These are phyloP conservation scores for Xenus cinereus DNA, from an alignment of 2,113 vertebrate genomes.

Conservation along the genomic window DNA sequence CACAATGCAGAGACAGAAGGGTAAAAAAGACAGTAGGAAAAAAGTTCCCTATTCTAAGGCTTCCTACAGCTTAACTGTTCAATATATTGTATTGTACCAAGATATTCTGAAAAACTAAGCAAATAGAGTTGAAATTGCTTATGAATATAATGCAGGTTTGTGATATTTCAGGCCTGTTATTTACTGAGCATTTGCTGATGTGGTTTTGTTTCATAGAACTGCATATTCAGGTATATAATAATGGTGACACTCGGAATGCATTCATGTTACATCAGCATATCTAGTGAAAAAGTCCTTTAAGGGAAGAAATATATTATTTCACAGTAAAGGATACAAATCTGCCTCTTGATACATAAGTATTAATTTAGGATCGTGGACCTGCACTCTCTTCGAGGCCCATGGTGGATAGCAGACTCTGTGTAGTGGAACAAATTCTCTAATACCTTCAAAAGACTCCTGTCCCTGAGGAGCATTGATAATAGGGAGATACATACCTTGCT, in stretches of 20 bases:
- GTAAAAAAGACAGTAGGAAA: not conserved
- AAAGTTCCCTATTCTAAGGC: not conserved
- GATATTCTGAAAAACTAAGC: constrained; percentile 25
- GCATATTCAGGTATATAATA: constrained; percentile 21
- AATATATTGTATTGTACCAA: constrained; percentile 8
- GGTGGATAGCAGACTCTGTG: not conserved
- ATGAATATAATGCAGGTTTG: constrained; percentile 29
- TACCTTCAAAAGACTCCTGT: not conserved
- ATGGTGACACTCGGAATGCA: not conserved
- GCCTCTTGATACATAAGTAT: not conserved
- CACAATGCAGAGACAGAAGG: not conserved
- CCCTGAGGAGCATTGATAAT: not conserved
- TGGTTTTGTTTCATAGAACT: constrained; percentile 26
- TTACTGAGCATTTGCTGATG: constrained; percentile 49
- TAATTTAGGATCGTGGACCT: constrained; percentile 20
- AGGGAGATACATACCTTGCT: not conserved
- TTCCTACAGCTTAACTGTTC: not conserved
- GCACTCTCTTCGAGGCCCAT: not conserved
- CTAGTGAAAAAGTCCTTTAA: constrained; percentile 14
- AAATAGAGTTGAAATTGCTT: constrained; percentile 53
- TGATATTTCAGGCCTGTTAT: constrained; percentile 39
- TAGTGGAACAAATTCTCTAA: constrained; percentile 40
- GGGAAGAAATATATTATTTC: constrained; percentile 19
- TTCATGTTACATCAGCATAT: constrained; percentile 37
- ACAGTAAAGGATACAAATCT: constrained; percentile 1